phyloP scores from a whole-genome alignment of 2,113 vertebrate species.

The Cinclus cinclus region DNA sequence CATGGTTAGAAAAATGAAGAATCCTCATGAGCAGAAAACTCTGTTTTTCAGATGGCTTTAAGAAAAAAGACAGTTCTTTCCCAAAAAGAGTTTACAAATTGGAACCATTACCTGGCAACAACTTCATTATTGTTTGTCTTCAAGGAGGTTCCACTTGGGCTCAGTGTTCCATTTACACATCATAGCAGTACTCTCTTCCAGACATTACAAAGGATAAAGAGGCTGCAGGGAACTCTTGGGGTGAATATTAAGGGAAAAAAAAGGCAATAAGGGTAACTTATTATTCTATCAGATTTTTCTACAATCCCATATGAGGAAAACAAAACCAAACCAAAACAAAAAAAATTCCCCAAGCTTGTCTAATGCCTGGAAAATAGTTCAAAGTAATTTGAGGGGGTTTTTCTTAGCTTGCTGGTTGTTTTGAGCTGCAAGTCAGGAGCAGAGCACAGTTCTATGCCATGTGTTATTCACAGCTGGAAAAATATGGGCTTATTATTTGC shows the following conservation, averaged over 20 bases:
- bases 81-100: not conserved
- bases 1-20: not conserved
- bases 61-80: not conserved
- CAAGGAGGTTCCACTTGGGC: not conserved
- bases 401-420: not conserved
- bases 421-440: not conserved
- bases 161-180: not conserved
- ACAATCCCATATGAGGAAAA: not conserved
- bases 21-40: not conserved
- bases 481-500: not conserved
- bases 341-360: not conserved
- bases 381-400: not conserved
- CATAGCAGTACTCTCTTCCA: not conserved
- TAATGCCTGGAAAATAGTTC: not conserved
- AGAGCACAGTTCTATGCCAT: not conserved
- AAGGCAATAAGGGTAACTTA: not conserved
- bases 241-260: not conserved
- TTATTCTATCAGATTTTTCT: not conserved
- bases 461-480: not conserved
- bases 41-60: not conserved
- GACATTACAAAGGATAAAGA: not conserved
- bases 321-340: not conserved
- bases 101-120: constrained; percentile 9
- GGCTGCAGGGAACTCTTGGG: not conserved
- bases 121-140: not conserved